Evolutionary conservation across 23 tunicate genomes (phyloP), one percentile per base, ranked within the genome.

Genomic region (Diplosoma virens): DNA sequence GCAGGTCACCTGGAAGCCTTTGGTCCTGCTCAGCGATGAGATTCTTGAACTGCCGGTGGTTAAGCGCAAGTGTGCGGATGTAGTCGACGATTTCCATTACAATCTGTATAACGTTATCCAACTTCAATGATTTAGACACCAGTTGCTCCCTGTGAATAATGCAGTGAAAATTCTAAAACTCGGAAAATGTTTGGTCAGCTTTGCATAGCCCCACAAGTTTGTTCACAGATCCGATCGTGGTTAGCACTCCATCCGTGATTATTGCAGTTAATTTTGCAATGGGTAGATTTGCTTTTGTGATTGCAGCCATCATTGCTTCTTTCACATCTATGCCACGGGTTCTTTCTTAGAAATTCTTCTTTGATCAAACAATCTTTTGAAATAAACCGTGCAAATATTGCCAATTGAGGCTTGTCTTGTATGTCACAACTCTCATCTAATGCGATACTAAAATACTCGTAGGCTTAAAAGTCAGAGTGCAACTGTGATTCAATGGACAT

Each of bases 31-130:
- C 81, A 32, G 24, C 18, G 53, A 76, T 76, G 22, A 59, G 81
- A 58, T 76, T 76, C 70, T 59, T 76, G 50, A 76, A 76, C 59
- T 76, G 47, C 81, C 81, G 69, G 70, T 76, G 81, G 50, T 76
- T 58, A 59, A 76, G 81, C 70, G 81, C 81, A 73, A 50, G 79
- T 11, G 79, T 73, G 66, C 79, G 64, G 66, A 73, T 52, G 33
- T 73, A 48, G 24, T 73, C 24, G 36, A 48, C 79, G 34, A 52
- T 52, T 48, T 73, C 64, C 64, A 73, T 48, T 23, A 48, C 47
- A 73, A 35, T 5, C n/a, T 73, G 50, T 66, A 68, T 68, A 54
- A 68, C 75, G 22, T 35, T 68, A 26, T 68, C 75, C 75, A 68
- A 68, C 18, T 68, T 68, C 53, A 11, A 37, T 68, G 23, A 34